Evolutionary conservation across 2,888 invertebrate genomes (phyloP).

Genomic region (Acanthoscelides obtectus): DNA sequence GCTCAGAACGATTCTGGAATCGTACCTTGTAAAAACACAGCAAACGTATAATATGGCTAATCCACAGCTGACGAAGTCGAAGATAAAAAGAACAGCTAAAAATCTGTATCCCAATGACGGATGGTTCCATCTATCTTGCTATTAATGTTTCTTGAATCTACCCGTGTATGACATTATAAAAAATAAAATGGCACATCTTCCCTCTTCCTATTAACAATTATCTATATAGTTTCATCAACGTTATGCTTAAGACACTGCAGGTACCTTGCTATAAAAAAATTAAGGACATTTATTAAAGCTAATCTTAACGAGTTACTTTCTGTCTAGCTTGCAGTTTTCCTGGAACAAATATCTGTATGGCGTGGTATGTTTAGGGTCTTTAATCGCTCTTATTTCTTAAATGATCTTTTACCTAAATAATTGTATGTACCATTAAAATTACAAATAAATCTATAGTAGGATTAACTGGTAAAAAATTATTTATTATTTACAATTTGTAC

Average conservation of each 20-base stretch:
- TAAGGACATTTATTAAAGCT: neutral
- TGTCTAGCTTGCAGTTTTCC: neutral
- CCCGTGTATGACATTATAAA: neutral
- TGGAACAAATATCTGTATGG: neutral
- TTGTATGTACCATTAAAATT: constrained; percentile 6
- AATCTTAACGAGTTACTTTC: neutral
- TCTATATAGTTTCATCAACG: neutral
- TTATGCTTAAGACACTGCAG: neutral
- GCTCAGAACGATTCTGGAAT: too few species aligned
- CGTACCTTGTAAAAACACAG: too few species aligned
- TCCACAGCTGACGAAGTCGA: too few species aligned
- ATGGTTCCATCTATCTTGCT: neutral
- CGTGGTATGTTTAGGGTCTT: neutral
- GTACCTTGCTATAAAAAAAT: neutral
- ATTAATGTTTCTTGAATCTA: neutral
- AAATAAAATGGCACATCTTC: neutral
- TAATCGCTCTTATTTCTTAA: neutral
- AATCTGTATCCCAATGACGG: neutral
- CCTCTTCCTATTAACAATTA: neutral
- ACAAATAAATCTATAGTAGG: constrained; percentile 7
- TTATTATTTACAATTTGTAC: constrained; percentile 35
- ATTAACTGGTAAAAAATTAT: constrained; percentile 33
- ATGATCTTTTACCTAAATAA: neutral
- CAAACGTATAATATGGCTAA: too few species aligned
- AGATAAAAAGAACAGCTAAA: too few species aligned